phyloP scores from a whole-genome alignment of 2,113 vertebrate species.

The Pyxicephalus adspersus region DNA sequence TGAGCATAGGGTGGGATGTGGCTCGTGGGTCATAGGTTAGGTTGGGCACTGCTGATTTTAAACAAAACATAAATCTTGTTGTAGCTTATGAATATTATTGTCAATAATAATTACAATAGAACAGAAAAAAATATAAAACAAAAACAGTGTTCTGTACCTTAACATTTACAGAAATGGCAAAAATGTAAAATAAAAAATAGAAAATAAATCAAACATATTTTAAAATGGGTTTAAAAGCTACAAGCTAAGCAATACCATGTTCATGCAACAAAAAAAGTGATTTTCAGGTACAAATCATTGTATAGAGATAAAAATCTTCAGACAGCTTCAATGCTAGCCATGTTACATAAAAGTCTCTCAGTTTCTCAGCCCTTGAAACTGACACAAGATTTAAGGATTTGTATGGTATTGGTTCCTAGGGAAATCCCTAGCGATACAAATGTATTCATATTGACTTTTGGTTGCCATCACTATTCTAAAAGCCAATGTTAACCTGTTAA shows the following conservation, averaged over 20 bases:
- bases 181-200: not conserved
- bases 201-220: conserved; percentile 23
- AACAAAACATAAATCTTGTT: too few species aligned
- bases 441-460: not conserved
- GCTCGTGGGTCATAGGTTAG: too few species aligned
- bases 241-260: conserved; percentile 22
- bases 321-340: not conserved
- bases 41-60: too few species aligned
- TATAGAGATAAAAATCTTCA: conserved; percentile 12
- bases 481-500: not conserved
- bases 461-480: not conserved
- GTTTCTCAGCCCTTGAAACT: conserved; percentile 7
- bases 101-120: too few species aligned
- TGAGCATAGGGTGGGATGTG: too few species aligned
- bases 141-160: too few species aligned
- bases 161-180: too few species aligned
- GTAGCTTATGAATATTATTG: too few species aligned
- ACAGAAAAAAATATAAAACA: too few species aligned
- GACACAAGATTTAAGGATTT: conserved; percentile 13
- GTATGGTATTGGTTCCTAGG: not conserved
- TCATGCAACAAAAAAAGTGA: conserved; percentile 19
- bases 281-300: conserved; percentile 15
- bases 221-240: conserved; percentile 22
- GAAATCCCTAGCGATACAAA: not conserved
- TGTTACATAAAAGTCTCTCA: conserved; percentile 4